Evolutionary conservation across 2,888 invertebrate genomes (phyloP).

Genomic region (Agrochola macilenta): DNA sequence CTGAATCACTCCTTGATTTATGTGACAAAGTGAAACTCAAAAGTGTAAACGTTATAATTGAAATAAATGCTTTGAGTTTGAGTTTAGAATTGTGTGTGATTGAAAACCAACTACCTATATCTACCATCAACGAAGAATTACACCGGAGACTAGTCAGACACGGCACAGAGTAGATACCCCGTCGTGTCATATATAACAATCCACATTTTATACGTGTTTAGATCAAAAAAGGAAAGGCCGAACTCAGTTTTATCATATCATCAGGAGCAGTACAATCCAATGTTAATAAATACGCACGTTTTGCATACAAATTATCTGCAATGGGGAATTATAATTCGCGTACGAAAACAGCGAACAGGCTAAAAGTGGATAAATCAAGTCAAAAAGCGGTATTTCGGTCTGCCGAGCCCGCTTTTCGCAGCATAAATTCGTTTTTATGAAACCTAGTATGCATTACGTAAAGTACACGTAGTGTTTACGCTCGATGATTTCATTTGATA

Average conservation of each 20-base stretch:
- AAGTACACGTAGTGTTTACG: slow-evolving; percentile 41
- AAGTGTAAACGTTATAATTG: no score
- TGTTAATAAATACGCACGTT: slow-evolving; percentile 50
- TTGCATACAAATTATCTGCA: slow-evolving; percentile 61
- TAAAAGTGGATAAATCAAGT: slow-evolving; percentile 68
- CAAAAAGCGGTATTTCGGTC: slow-evolving; percentile 70
- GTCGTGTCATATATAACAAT: no score
- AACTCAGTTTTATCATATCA: slow-evolving; percentile 22
- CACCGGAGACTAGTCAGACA: no score
- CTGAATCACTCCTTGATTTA: no score
- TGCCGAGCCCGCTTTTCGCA: slow-evolving; percentile 57
- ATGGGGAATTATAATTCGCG: slow-evolving; percentile 54
- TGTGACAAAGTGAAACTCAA: no score
- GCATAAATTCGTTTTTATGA: slow-evolving; percentile 69
- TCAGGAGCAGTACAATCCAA: slow-evolving; percentile 25
- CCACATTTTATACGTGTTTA: not conserved
- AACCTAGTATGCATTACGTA: slow-evolving; percentile 41
- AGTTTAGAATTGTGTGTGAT: no score
- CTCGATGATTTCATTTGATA: slow-evolving; percentile 43
- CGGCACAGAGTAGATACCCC: no score
- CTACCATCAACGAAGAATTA: no score
- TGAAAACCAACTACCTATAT: no score
- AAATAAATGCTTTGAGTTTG: no score
- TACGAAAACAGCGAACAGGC: slow-evolving; percentile 47
- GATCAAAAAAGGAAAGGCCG: slow-evolving; percentile 6